A percentile compares a stretch with the other conserved stretches of the same genome.
These are phyloP conservation scores for Apis mellifera DNA, from an alignment of 1,140 invertebrate species.

Conservation along the genomic window DNA sequence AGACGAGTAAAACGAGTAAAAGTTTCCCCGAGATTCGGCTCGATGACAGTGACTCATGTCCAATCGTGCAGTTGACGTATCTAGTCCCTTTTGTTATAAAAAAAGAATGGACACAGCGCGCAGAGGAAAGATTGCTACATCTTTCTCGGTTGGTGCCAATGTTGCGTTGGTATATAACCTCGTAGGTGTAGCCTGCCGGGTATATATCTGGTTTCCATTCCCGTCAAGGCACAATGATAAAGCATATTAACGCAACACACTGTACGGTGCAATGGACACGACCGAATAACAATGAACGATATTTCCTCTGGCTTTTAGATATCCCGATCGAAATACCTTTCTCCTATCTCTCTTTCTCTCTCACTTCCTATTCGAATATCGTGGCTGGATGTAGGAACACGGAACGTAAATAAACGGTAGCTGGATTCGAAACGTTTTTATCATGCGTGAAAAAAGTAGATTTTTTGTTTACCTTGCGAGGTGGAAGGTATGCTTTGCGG, in stretches of 20 bases:
- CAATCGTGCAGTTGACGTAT: slow-evolving; percentile 25
- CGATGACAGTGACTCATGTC: slow-evolving; percentile 48
- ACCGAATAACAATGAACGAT: slow-evolving; percentile 38
- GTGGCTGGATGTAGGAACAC: neutral
- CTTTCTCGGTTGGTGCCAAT: slow-evolving; percentile 51
- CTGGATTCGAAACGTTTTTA: no score
- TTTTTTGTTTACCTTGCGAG: no score
- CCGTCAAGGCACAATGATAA: slow-evolving; percentile 27
- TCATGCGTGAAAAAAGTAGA: no score
- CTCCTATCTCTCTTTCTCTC: slow-evolving; percentile 27
- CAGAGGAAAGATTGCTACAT: slow-evolving; percentile 57
- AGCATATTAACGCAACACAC: slow-evolving; percentile 42
- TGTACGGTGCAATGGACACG: slow-evolving; percentile 26
- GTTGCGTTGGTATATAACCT: neutral
- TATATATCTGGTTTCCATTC: slow-evolving; percentile 34
- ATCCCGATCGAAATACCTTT: slow-evolving; percentile 12
- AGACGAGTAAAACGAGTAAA: neutral
- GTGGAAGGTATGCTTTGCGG: no score
- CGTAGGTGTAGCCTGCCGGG: slow-evolving; percentile 48
- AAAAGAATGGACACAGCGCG: slow-evolving; percentile 56
- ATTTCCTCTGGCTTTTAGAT: slow-evolving; percentile 29
- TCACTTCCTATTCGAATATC: slow-evolving; percentile 8
- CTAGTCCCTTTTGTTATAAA: slow-evolving; percentile 62
- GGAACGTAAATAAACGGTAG: no score
- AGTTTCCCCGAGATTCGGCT: slow-evolving; percentile 22